Base-by-base conservation (phyloP, 2,888 invertebrate species). In the Archips crataeganus region DNA sequence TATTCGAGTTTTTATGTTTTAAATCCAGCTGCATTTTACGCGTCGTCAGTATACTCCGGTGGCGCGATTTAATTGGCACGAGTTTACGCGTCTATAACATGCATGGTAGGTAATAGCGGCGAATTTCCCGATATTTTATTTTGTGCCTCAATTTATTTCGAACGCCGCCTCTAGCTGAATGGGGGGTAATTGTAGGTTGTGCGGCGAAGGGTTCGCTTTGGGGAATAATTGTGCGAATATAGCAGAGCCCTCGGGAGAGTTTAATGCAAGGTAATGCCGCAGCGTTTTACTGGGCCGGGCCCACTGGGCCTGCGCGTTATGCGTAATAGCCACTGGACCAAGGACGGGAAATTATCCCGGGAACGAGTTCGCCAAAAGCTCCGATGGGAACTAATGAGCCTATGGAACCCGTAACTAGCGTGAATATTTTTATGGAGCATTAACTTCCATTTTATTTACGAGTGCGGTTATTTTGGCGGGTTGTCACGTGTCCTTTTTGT, bases 211-310 rank as follows among this genome's bases (percentile, higher is more conserved):
- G 91, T 92, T 89, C 89, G 88, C 93, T 93, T 90, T 86, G 82
- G 93, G 92, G 92, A 94, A 92, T 94, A 94, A 94, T 93, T 93
- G 92, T 90, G 82, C 85, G 89, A 90, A 93, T 89, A 89, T 90
- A 87, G 93, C 87, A 79, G 80, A 85, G 89, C 91, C 92, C 90
- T 84, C 83, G 92, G 92, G 93, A 93, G 88, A 89, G 87, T 91
- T 93, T 93, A 93, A 93, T 93, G 90, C 89, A 88, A 89, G 92
- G 92, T 90, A 86, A 89, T 87, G 87, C 85, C 84, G 80, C 86
- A 82, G 82, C 85, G 82, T 88, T 91, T 90, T 86, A 88, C 89
- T 82, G 87, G 85, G 89, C 83, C 83, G 84, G 84, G 85, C 85
- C 57, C 57, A 57, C 57, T 57, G 32, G 85, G 89, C 83, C 86